phyloP scores from a whole-genome alignment of 2,888 invertebrate species.

The Troilus luridus region DNA sequence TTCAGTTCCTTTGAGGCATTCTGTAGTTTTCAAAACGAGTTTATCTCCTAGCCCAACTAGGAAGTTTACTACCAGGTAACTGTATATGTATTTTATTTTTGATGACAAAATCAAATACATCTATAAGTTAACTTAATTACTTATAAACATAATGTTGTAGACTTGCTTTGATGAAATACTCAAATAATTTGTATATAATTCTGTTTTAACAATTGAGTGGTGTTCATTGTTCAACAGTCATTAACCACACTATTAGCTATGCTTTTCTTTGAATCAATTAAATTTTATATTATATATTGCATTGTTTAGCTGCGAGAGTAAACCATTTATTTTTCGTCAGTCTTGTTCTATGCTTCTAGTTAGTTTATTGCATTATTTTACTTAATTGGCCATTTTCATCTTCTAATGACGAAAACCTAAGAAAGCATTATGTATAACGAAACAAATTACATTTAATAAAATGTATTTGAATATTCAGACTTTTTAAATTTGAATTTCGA shows the following conservation, averaged over 20 bases:
- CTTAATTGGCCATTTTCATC: no score
- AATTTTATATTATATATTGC: not conserved
- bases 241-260: no score
- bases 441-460: no score
- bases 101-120: not conserved
- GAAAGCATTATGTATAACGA: no score
- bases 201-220: not conserved
- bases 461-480: no score
- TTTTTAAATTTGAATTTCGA: no score
- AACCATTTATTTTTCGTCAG: no score
- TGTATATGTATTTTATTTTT: not conserved
- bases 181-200: not conserved
- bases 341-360: no score
- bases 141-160: not conserved
- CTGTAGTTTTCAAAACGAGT: constrained; percentile 71
- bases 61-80: constrained; percentile 70
- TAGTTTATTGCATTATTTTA: no score
- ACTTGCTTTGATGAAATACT: not conserved
- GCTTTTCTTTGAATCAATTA: not conserved
- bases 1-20: constrained; percentile 70
- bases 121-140: not conserved
- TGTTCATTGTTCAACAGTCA: not conserved
- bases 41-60: constrained; percentile 89
- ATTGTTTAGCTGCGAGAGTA: no score
- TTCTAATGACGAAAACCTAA: no score